These are phyloP conservation scores for Halichoerus grypus DNA, from an alignment of 2,113 vertebrate genomes.

Conservation along the genomic window DNA sequence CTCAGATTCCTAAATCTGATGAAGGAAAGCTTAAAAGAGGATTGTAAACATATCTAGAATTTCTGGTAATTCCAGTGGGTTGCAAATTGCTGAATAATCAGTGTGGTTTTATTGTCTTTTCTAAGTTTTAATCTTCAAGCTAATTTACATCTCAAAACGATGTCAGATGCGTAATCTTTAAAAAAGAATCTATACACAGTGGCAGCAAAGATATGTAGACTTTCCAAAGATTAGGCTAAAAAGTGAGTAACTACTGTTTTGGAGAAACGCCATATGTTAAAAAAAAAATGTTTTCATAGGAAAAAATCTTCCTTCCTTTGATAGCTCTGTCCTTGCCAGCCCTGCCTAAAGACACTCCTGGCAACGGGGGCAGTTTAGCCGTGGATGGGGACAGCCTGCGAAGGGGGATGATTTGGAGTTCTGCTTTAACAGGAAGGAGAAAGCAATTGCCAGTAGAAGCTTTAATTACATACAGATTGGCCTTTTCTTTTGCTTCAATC, in stretches of 20 bases:
- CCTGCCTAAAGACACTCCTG: not conserved
- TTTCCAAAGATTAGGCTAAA: conserved; percentile 21
- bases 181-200: not conserved
- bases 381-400: not conserved
- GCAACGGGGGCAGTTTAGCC: not conserved
- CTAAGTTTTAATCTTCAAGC: conserved; percentile 1
- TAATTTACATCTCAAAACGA: not conserved
- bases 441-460: conserved; percentile 42
- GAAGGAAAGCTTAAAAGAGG: not conserved
- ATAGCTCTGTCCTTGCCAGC: not conserved
- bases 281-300: not conserved
- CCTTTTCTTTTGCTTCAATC: conserved; percentile 31
- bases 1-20: not conserved
- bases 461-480: conserved; percentile 60
- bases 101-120: not conserved
- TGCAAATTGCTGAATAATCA: not conserved
- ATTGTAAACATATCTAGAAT: not conserved
- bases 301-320: not conserved
- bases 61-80: conserved; percentile 9
- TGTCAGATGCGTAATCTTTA: not conserved
- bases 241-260: not conserved
- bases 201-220: not conserved
- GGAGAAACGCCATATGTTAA: not conserved
- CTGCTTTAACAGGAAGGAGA: not conserved
- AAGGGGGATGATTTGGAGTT: not conserved